Evolutionary conservation across 2,888 invertebrate genomes (phyloP).

Genomic region (Parapristionchus giblindavisi): DNA sequence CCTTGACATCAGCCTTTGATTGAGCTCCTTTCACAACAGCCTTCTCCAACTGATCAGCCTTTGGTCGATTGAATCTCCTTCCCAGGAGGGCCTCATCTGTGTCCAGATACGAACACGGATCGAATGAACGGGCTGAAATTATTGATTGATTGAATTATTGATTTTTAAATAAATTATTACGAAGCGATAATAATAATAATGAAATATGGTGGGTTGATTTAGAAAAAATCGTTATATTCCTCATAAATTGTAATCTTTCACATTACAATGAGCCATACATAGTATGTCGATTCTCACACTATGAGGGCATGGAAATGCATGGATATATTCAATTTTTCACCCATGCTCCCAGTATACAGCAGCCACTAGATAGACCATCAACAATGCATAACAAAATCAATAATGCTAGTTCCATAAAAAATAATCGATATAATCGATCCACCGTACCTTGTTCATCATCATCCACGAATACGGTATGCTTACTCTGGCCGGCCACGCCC

Average conservation of each 20-base stretch:
- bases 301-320: too few relatives aligned
- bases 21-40: background rate
- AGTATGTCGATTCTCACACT: too few relatives aligned
- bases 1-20: constrained; percentile 34
- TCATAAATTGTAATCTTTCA: too few relatives aligned
- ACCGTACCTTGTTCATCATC: constrained; percentile 58
- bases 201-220: too few relatives aligned
- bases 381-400: constrained; percentile 82
- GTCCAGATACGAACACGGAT: constrained; percentile 79
- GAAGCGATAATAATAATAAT: too few relatives aligned
- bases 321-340: too few relatives aligned
- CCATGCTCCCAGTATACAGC: too few relatives aligned
- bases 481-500: constrained; percentile 40
- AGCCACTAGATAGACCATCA: too few relatives aligned
- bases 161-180: too few relatives aligned
- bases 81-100: constrained; percentile 81
- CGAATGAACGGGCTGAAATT: constrained; percentile 74
- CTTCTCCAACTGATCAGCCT: constrained; percentile 17
- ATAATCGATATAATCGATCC: background rate
- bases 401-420: constrained; percentile 72
- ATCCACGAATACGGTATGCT: constrained; percentile 64
- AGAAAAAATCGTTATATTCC: too few relatives aligned
- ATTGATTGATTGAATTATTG: too few relatives aligned
- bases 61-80: constrained; percentile 80
- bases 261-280: too few relatives aligned